Evolutionary conservation across 1,140 invertebrate genomes (phyloP).

Genomic region (Mycetomoellerius zeteki): DNA sequence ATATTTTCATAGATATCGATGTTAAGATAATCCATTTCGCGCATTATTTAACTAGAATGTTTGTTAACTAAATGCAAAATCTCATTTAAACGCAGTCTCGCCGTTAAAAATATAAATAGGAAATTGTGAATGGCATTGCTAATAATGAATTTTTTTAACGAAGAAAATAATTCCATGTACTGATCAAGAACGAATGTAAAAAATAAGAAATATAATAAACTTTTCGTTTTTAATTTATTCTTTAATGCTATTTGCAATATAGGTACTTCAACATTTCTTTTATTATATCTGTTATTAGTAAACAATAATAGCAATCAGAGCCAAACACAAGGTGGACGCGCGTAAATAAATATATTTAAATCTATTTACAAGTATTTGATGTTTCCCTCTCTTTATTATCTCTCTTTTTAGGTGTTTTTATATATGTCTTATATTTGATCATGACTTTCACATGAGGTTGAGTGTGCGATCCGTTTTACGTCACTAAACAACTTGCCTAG

Average conservation of each 20-base stretch:
- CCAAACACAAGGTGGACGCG: no score
- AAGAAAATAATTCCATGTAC: neutral
- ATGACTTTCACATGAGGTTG: no score
- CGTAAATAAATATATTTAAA: no score
- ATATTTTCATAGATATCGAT: neutral
- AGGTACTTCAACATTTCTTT: neutral
- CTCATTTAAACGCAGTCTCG: slow-evolving; percentile 64
- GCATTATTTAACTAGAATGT: slow-evolving; percentile 44
- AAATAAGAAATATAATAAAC: neutral
- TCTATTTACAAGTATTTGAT: no score
- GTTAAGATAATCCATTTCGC: slow-evolving; percentile 34
- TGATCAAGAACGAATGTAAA: neutral
- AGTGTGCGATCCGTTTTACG: no score
- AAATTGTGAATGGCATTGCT: slow-evolving; percentile 66
- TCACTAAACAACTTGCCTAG: no score
- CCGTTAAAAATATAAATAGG: slow-evolving; percentile 73
- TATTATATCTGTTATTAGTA: neutral
- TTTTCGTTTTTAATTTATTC: neutral
- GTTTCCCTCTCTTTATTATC: no score
- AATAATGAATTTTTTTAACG: slow-evolving; percentile 40
- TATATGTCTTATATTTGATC: no score
- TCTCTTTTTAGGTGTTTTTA: no score
- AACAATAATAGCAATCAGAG: no score
- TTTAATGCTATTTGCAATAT: neutral
- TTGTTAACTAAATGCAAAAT: slow-evolving; percentile 61